A percentile compares a stretch with the other conserved stretches of the same genome.
Evolutionary conservation across 2,113 vertebrate genomes (phyloP).

Genomic region (Apistogramma diplotaenia): DNA sequence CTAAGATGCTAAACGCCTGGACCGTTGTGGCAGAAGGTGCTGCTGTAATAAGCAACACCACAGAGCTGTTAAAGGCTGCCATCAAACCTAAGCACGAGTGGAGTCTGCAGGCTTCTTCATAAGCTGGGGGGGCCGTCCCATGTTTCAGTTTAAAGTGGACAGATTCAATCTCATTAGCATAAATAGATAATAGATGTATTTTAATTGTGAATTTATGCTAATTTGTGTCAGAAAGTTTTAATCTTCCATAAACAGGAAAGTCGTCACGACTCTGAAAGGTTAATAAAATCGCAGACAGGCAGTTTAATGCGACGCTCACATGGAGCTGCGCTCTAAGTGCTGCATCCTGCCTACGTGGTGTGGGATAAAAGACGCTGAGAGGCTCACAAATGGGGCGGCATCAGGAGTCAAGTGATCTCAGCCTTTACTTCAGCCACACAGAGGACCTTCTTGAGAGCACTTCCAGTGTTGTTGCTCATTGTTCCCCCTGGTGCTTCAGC

Average conservation of each 20-base stretch:
- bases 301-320: background rate
- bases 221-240: background rate
- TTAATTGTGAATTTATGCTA: background rate
- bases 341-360: background rate
- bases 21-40: background rate
- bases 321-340: background rate
- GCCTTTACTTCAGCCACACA: conserved; percentile 38
- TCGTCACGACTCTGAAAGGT: background rate
- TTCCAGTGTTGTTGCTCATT: conserved; percentile 39
- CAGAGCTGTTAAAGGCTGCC: background rate
- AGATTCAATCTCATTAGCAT: background rate
- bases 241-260: background rate
- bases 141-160: background rate
- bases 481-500: conserved; percentile 48
- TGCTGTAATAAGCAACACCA: background rate
- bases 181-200: background rate
- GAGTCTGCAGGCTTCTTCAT: background rate
- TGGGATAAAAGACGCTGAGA: conserved; percentile 43
- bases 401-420: conserved; percentile 61
- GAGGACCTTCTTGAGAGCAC: conserved; percentile 48
- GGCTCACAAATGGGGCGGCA: conserved; percentile 39
- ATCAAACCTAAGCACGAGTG: background rate
- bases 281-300: background rate
- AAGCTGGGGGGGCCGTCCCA: background rate
- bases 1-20: background rate